Base-by-base conservation (phyloP, 2,113 vertebrate species). In the Morone saxatilis region DNA sequence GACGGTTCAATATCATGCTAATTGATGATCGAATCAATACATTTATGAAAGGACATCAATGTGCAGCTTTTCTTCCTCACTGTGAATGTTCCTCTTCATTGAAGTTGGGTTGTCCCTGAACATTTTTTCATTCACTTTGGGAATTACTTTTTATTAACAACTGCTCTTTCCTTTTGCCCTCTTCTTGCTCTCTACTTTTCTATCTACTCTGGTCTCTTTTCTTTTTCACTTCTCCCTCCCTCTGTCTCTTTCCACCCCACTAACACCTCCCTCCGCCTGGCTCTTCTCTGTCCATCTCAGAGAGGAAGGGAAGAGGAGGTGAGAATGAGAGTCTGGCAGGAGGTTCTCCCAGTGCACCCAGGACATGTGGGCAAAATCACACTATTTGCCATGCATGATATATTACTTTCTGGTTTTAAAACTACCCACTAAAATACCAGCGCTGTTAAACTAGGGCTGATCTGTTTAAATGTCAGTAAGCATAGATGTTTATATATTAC, bases 301-400 rank as follows among this genome's bases (percentile, higher is more conserved):
- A 13, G 45, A 47, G 45, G 45, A 47, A 4, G 4, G 12, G 66
- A 65, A 43, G 76, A 63, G 76, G 70, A 87, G 85, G 88, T 86
- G 88, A 92, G 80, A 91, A 81, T 87, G 83, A 89, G 71, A 83
- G 81, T 86, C 71, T 89, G 88, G 54, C 85, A 80, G 80, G 73
- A 79, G 59, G 43, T 57, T 83, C 61, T 87, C 60, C 63, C 50
- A 50, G 51, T 54, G 59, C 62, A 56, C 65, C 10, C 4, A 13
- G 43, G 83, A 59, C 40, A 59, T 38, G 69, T 63, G 36, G 17
- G 68, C 7, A 50, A 71, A 70, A 51, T 76, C 50, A 54, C 31
- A 0, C n/a, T 11, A 1, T 69, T 31, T 3, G 7, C 48, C 48
- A 70, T 40, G 54, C 61, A 60, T 41, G 0, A 36, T 10, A 16